Evolutionary conservation across 2,113 vertebrate genomes (phyloP), one percentile per base, ranked within the genome.

Genomic region (Psammodynastes pulverulentus): DNA sequence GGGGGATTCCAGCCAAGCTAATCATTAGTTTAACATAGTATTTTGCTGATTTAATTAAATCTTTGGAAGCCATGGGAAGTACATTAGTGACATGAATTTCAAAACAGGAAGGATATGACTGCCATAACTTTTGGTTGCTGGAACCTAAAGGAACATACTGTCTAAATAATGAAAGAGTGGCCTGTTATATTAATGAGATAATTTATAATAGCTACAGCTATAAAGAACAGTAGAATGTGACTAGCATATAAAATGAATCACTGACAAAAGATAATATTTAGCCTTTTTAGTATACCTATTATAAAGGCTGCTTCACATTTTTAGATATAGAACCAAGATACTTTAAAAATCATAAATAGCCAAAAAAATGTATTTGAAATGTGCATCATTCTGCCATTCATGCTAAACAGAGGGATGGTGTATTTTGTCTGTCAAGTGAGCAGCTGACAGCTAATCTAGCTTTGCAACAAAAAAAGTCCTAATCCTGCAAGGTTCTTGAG

Each of bases 111-210:
- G 84, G 15, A 92, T 52, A 90, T 91, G 92, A 93, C 9, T 13
- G 92, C 93, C 92, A 87, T 88, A 93, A 92, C 51, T 96, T 93
- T 90, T 89, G 89, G 89, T 8, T 1, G 51, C 6, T 3, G 39
- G 48, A 4, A 9, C 87, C 62, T 79, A 91, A 5, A 58, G 89
- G 92, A 94, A 85, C 91, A 88, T n/a, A 13, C 72, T 92, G 91
- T 23, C 91, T 93, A 91, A 86, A 48, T 90, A 94, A 95, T 93
- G 91, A 95, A 94, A 95, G 84, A 92, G 72, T 1, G 0, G 92
- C 95, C 95, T 95, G 91, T 88, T 90, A 26, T 95, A 93, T 95
- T 95, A 93, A 96, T 94, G 90, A 96, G 45, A 84, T 92, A 0
- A 0, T 72, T 94, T 93, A 53, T 92, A 93, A 92, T 10, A 39